Evolutionary conservation across 53 echinoderm and acorn worm species (phyloP), one percentile per base, ranked within the genome.

Genomic region (Echinarachnius parma): DNA sequence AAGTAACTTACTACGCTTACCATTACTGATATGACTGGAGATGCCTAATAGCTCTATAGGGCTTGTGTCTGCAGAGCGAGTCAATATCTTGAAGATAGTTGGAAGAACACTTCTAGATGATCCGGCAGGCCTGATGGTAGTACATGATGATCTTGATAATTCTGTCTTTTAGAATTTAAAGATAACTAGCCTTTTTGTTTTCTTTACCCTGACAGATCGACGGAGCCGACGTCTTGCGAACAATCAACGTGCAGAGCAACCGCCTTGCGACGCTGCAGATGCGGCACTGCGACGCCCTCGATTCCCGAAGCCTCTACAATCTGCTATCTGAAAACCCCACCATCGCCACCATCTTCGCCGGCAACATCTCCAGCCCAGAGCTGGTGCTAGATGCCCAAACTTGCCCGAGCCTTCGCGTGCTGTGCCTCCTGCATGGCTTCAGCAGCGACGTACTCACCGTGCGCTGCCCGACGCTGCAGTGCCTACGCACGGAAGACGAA

Each of bases 401-500:
- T 28, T 90, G 90, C 49, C 90, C 90, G 4, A 87, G 82, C 60
- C 75, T 94, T 11, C 74, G 89, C 56, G 31, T 75, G 26, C 58
- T 94, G 48, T 64, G 78, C 53, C 77, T 94, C 9, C 67, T 80
- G 55, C 81, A 77, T 11, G 95, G 90, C 68, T 94, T 94, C 67
- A 64, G 58, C 18, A 91, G 95, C 36, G 62, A 74, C 15, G 67
- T 76, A 9, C 69, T 94, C 46, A 77, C 82, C 3, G 76, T 94
- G 14, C 67, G 87, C 2, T 94, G 95, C 34, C 86, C 86, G 3
- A 78, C 80, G 22, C 79, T 94, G 5, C 77, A 86, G 48, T 78
- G 75, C 16, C 67, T 94, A 2, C 89, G 83, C 26, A 80, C 83
- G 20, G 86, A 75, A 3, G 91, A 86, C 28, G 91, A 90, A 31